These are phyloP conservation scores for Micromys minutus DNA, from an alignment of 2,113 vertebrate genomes.

Conservation along the genomic window DNA sequence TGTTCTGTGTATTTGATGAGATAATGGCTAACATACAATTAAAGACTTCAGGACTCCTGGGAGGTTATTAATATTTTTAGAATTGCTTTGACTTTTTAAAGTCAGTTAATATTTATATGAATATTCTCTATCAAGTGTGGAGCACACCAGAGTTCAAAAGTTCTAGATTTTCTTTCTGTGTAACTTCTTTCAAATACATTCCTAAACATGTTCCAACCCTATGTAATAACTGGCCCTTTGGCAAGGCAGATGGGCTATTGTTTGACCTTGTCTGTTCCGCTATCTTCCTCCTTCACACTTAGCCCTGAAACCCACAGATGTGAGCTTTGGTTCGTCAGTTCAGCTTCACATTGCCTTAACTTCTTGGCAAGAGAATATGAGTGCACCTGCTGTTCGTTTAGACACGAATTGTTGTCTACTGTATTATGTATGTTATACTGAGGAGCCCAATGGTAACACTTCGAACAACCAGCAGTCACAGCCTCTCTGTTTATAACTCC, in stretches of 20 bases:
- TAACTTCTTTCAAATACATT: neutral
- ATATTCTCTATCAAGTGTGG: neutral
- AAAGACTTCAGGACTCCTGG: neutral
- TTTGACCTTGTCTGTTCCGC: neutral
- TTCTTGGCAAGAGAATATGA: slow-evolving; percentile 24
- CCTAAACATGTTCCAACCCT: neutral
- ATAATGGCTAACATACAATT: neutral
- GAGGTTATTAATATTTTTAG: neutral
- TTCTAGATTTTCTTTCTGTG: neutral
- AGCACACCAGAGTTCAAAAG: neutral
- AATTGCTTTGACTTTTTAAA: neutral
- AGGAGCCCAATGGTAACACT: neutral
- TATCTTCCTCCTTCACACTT: neutral
- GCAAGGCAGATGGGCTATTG: neutral
- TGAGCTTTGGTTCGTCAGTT: neutral
- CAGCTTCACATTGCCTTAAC: neutral
- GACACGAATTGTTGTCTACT: neutral
- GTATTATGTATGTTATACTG: neutral
- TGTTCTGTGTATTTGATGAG: neutral
- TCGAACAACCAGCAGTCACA: neutral
- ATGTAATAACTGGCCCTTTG: neutral
- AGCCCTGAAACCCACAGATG: neutral
- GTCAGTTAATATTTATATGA: neutral
- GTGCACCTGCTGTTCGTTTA: slow-evolving; percentile 41
- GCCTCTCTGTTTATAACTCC: neutral